A percentile compares a stretch with the other conserved stretches of the same genome.
Conservation (phyloP, 2,797 vertebrate species). For the Peromyscus eremicus region DNA sequence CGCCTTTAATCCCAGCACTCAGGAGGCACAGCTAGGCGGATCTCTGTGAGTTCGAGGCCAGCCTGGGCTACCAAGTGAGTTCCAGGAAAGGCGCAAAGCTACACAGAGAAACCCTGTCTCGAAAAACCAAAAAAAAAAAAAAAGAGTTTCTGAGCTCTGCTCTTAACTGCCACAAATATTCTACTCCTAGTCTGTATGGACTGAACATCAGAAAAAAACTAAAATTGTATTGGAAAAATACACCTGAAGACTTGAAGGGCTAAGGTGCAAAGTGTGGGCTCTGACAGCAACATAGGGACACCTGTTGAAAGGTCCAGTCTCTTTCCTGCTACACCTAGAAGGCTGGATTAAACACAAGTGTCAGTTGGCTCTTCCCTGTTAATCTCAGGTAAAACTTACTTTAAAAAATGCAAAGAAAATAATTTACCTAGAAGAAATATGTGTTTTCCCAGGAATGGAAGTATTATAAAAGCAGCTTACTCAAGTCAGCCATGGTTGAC, state of each 20-base stretch:
- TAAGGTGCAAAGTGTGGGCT: not conserved
- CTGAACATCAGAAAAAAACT: slow-evolving; percentile 8
- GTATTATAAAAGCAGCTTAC: not conserved
- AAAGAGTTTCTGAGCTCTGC: not conserved
- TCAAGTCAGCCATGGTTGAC: not conserved
- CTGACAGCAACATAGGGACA: no score
- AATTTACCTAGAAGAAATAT: not conserved
- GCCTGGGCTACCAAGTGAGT: no score
- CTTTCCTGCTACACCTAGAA: not conserved
- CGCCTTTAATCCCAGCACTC: no score
- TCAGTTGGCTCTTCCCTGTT: not conserved
- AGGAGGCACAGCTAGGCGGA: no score
- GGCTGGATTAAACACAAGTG: not conserved
- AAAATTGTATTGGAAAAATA: not conserved
- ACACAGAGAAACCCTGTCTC: no score
- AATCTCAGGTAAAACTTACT: not conserved
- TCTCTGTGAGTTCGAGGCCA: no score
- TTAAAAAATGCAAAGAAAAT: slow-evolving; percentile 47
- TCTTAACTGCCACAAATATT: not conserved
- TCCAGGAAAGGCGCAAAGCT: no score
- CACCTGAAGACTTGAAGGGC: not conserved
- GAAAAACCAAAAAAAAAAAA: not conserved
- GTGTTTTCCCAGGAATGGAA: slow-evolving; percentile 29
- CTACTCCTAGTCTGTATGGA: not conserved
- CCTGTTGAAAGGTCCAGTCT: not conserved